phyloP scores from a whole-genome alignment of 2,113 vertebrate species.

The Poeciliopsis turrubarensis region DNA sequence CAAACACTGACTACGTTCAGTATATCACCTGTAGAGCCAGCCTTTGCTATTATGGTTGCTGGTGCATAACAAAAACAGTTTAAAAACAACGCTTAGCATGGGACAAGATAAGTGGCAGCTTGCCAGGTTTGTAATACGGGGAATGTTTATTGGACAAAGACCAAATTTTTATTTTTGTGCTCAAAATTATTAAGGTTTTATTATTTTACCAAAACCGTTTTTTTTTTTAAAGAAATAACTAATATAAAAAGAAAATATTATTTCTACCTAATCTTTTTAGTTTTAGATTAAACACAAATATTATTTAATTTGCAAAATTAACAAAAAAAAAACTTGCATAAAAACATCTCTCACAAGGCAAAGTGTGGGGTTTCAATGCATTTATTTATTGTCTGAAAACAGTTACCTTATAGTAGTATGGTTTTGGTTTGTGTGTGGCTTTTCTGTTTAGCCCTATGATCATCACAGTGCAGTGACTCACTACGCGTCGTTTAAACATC shows the following conservation, averaged over 20 bases:
- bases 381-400: neutral
- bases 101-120: too few relatives aligned
- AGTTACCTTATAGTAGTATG: neutral
- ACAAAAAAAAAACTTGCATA: neutral
- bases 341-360: neutral
- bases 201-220: too few relatives aligned
- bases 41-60: too few relatives aligned
- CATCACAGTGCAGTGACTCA: conserved; percentile 32
- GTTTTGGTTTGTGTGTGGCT: conserved; percentile 9
- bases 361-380: neutral
- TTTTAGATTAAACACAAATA: neutral
- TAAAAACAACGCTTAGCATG: too few relatives aligned
- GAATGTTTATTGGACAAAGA: neutral
- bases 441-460: conserved; percentile 5
- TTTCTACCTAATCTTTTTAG: neutral
- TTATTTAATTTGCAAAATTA: neutral
- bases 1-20: too few relatives aligned
- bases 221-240: neutral
- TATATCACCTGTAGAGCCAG: too few relatives aligned
- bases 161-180: neutral
- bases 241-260: neutral
- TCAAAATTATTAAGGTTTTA: neutral
- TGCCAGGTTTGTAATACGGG: too few relatives aligned
- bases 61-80: too few relatives aligned
- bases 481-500: conserved; percentile 23